Base-by-base conservation (phyloP, 1,140 invertebrate genomes). In the Drosophila novamexicana region DNA sequence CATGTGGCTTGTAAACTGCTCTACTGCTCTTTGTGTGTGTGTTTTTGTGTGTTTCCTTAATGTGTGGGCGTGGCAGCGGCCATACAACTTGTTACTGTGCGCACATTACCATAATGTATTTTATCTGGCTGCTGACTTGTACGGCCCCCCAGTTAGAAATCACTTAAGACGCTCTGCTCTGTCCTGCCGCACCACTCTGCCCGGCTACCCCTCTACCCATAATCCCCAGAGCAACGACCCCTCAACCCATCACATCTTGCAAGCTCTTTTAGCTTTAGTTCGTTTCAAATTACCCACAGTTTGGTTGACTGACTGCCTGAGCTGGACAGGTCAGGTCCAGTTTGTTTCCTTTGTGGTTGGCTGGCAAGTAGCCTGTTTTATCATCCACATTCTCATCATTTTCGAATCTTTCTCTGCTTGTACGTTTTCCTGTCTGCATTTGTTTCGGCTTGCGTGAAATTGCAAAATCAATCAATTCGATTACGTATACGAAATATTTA, bases 391-490 rank as follows among this genome's bases (percentile, higher is more conserved):
- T n/a, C 56, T 69, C 52, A 62, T 40, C 22, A 44, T 54, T 40
- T 22, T 29, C 32, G 9, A 32, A 10, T 32, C n/a, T 6, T 37
- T 37, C 52, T 45, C 44, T 64, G 37, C 18, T 56, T 42, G 40
- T 14, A 34, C 45, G 9, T 22, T 22, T 18, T 18, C 50, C 12
- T 58, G 44, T 74, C 58, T 64, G 73, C 68, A 63, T 65, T 85
- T 75, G 70, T 85, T 85, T 75, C 66, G 49, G 40, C 59, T 78
- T 85, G 81, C 81, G 81, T 85, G 81, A 85, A 85, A 85, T 85
- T 75, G 81, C 81, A 72, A 85, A 85, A 85, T 85, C 81, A 85
- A 85, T 85, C 81, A 81, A 85, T 81, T 85, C 81, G 81, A 85
- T 85, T 85, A 85, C 81, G 81, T 80, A 85, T 85, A 85, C 79